Percentiles rank a stretch among this genome's conserved stretches.
Conservation (phyloP, 2,113 vertebrate genomes). For the Alethe castanea region DNA sequence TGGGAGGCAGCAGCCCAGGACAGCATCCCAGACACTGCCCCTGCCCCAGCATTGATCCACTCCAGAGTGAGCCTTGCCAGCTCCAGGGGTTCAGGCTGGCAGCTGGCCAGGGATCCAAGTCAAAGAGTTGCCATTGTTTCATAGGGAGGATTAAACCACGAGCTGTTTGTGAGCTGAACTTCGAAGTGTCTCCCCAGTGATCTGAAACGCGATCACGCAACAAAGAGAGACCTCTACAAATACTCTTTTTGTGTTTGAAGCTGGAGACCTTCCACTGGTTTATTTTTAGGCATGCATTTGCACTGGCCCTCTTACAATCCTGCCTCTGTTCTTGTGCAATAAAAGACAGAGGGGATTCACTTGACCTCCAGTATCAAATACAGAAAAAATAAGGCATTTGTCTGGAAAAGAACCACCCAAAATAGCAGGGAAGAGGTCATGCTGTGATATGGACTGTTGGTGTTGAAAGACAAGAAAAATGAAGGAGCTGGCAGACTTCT, state of each 20-base stretch:
- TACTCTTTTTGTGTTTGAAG: neutral
- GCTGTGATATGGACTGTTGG: neutral
- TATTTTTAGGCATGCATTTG: neutral
- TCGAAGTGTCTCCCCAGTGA: neutral
- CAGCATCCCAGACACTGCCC: neutral
- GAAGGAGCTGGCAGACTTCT: neutral
- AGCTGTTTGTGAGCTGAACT: neutral
- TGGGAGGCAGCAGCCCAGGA: neutral
- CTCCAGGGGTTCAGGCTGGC: neutral
- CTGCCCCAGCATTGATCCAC: neutral
- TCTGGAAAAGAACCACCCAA: neutral
- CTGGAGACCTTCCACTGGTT: neutral
- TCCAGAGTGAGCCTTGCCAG: neutral
- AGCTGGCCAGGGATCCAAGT: accelerated
- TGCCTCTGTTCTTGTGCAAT: neutral
- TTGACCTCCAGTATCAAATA: neutral
- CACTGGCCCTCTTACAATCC: neutral
- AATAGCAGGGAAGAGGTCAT: neutral
- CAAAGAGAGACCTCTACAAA: neutral
- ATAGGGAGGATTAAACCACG: neutral
- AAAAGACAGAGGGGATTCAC: neutral
- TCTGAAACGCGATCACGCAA: neutral
- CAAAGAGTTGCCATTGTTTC: neutral
- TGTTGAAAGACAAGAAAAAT: neutral
- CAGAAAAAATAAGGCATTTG: neutral